These are phyloP conservation scores for Epistrophe eligans DNA, from an alignment of 2,888 invertebrate species.

Conservation along the genomic window DNA sequence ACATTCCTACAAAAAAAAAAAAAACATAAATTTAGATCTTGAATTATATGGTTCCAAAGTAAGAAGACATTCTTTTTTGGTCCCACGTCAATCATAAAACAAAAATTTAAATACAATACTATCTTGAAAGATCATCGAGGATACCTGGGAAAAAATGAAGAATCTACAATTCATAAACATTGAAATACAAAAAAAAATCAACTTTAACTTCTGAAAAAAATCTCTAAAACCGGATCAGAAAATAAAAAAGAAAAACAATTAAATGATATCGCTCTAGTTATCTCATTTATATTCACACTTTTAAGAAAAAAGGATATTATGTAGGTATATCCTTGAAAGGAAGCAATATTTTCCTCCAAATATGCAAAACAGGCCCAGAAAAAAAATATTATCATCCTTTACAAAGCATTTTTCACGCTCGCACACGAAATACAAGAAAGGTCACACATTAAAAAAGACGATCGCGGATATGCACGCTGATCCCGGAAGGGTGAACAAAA, in stretches of 20 bases:
- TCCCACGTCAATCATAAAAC: conserved; percentile 40
- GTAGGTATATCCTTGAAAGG: conserved; percentile 3
- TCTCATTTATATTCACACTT: conserved; percentile 53
- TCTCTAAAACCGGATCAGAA: background rate
- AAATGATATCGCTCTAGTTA: conserved; percentile 44
- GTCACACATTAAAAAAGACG: conserved; percentile 62
- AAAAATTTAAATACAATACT: background rate
- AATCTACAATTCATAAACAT: background rate
- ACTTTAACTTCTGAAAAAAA: conserved; percentile 6
- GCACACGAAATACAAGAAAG: conserved; percentile 4
- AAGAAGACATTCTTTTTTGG: background rate
- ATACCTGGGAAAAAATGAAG: background rate
- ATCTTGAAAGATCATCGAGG: background rate
- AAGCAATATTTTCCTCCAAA: background rate
- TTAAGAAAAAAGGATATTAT: conserved; percentile 1
- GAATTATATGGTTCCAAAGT: background rate
- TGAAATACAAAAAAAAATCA: conserved; percentile 17
- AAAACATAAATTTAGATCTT: background rate
- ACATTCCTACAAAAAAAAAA: background rate
- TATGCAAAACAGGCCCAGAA: conserved; percentile 30
- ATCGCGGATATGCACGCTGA: conserved; percentile 57
- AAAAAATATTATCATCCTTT: conserved; percentile 7
- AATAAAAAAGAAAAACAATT: conserved; percentile 18
- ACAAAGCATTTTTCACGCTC: conserved; percentile 21
- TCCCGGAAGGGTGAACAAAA: conserved; percentile 59